A percentile compares a stretch with the other conserved stretches of the same genome.
Conservation (phyloP, 2,888 invertebrate species). For the Ganaspis brasiliensis region DNA sequence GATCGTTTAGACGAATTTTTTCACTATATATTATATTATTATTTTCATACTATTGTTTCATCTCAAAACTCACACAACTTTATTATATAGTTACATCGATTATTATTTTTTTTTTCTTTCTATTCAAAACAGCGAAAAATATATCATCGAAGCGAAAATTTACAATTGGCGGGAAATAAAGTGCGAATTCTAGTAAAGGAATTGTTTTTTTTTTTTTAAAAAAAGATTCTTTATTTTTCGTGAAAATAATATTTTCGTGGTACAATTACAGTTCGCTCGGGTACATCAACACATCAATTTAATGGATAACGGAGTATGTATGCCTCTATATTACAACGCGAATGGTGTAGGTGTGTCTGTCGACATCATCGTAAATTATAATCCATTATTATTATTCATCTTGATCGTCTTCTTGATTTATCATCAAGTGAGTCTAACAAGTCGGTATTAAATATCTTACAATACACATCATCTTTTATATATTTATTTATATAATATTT, state of each 20-base stretch:
- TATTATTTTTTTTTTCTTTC: no score
- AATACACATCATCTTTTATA: conserved; percentile 77
- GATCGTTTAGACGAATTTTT: no score
- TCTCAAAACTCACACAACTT: no score
- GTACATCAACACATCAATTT: conserved; percentile 78
- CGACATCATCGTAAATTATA: conserved; percentile 45
- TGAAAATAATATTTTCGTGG: neutral
- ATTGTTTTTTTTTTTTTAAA: conserved; percentile 49
- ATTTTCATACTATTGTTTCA: no score
- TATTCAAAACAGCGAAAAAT: no score
- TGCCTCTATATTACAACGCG: conserved; percentile 77
- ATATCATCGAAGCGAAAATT: neutral
- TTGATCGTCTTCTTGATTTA: conserved; percentile 59
- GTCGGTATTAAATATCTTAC: conserved; percentile 79
- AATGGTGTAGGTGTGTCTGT: conserved; percentile 68
- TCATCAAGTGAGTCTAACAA: conserved; percentile 74
- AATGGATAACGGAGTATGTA: conserved; percentile 74
- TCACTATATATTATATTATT: no score
- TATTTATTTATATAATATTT: conserved; percentile 71
- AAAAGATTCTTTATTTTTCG: neutral
- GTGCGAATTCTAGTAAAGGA: neutral
- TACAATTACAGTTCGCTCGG: conserved; percentile 73
- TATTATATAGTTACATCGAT: no score
- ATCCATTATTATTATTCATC: conserved; percentile 50
- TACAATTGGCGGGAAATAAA: conserved; percentile 18